Base-by-base conservation (phyloP, 1,140 invertebrate genomes). In the Batillaria attramentaria region DNA sequence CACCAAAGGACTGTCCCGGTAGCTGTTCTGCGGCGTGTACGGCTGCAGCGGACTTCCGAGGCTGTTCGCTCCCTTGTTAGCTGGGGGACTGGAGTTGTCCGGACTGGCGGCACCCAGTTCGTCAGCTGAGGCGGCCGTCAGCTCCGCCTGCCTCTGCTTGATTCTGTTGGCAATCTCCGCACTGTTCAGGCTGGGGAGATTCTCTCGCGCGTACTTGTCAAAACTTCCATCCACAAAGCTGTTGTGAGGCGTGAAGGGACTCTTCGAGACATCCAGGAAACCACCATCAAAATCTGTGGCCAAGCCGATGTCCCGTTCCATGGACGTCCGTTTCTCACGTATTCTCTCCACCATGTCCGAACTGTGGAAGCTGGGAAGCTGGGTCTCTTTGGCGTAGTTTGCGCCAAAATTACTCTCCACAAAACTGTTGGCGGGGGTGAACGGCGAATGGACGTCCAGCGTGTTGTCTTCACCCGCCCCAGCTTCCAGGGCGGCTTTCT, bases 101-200 rank as follows among this genome's bases (percentile, higher is more conserved):
- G 79, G 79, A 57, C 79, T 79, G 24, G 37, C 72, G 35, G 72
- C 75, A 20, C 72, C 72, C 13, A 72, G 46, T 28, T 60, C 74
- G 46, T 66, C 57, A 8, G 20, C 39, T 6, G 37, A 35, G 3
- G 66, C 66, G 2, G 16, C 37, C 18, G 35, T 79, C 60, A 87
- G 65, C 37, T 86, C 84, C n/a, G 84, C 83, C 73, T 86, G 83
- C 42, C 84, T 88, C 62, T 83, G 76, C 42, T 85, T 79, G 39
- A 90, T 88, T 50, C 78, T 81, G 57, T 84, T 80, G 20, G 89
- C 86, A 79, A 87, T 88, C 60, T 89, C 88, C 20, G 87, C 81
- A 79, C 76, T 89, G 78, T 88, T 89, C 50, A 89, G 81, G 70
- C 88, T 89, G 10, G 88, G 87, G 8, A 89, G 81, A 75, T 79